Base-by-base conservation (phyloP, 1,140 invertebrate genomes). In the Hyles euphorbiae region DNA sequence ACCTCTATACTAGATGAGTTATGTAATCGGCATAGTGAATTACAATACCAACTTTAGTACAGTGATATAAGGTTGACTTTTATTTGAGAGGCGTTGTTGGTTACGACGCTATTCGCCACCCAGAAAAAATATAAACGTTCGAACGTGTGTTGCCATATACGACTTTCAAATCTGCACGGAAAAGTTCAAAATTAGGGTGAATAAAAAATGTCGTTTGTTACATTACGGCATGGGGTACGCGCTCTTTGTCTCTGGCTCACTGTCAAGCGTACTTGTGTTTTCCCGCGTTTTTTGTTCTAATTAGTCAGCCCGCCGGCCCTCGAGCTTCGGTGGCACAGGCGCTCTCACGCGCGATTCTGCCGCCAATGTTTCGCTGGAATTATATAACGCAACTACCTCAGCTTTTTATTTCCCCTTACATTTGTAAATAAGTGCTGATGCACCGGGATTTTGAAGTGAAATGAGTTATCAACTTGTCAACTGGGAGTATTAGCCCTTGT, bases 201-300 rank as follows among this genome's bases (percentile, higher is more conserved):
- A 40, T 40, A 40, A 40, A 40, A 40, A 40, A 40, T 40, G 36
- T 36, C 43, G 43, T 54, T 54, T 54, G 53, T 10, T 45, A 12
- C 70, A 76, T 78, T 78, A 77, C 67, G 64, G 57, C 57, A 54
- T 53, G 61, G 54, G 74, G 68, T 66, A 67, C 61, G 65, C 65
- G 74, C 74, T 77, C 85, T 88, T 88, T 88, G 85, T 88, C 85
- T 86, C 85, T 83, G 79, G 74, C 78, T 88, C 82, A 82, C 81
- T 88, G 85, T 88, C 81, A 86, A 88, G 85, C 82, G 74, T 83
- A 83, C 85, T 88, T 83, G 70, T 88, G 82, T 88, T 86, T 87
- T 83, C 82, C 83, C 85, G 83, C 83, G 82, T 86, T 88, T 88
- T 87, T 88, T 88, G 85, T 88, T 88, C 82, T 86, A 88, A 88